phyloP scores from a whole-genome alignment of 35 echinoderm and acorn worm genomes.

The Patiria miniata region DNA sequence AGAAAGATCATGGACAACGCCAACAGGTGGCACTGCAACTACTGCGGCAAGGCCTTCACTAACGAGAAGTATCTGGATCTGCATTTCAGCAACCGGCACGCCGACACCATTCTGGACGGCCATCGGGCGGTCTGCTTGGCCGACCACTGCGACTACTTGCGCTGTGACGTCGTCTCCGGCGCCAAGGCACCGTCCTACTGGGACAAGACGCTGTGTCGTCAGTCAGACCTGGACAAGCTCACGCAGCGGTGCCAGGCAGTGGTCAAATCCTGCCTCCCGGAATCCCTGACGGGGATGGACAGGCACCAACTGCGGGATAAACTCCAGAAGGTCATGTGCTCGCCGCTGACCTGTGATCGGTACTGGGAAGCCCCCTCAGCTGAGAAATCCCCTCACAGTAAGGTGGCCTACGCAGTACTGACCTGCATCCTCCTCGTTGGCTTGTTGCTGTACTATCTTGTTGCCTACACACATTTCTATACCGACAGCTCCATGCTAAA shows the following conservation, averaged over 20 bases:
- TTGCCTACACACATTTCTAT: conserved; percentile 50
- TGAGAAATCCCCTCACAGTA: conserved; percentile 20
- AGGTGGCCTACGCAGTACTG: conserved; percentile 34
- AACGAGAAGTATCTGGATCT: conserved; percentile 61
- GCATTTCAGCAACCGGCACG: conserved; percentile 77
- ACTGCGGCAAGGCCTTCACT: conserved; percentile 85
- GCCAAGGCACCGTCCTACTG: conserved; percentile 60
- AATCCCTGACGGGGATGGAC: not conserved
- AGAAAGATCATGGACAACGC: conserved; percentile 45
- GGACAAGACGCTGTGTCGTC: conserved; percentile 77
- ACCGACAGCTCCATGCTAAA: not conserved
- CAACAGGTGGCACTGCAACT: conserved; percentile 81
- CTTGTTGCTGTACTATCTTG: conserved; percentile 42
- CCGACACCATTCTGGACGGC: conserved; percentile 18
- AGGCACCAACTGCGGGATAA: conserved; percentile 26
- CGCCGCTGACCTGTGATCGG: conserved; percentile 50
- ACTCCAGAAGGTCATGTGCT: conserved; percentile 42
- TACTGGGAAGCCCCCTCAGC: conserved; percentile 54
- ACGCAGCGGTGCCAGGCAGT: conserved; percentile 55
- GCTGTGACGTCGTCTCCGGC: conserved; percentile 72
- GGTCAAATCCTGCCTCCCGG: conserved; percentile 33
- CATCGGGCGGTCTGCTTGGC: conserved; percentile 51
- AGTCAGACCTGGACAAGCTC: conserved; percentile 49
- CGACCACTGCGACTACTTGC: conserved; percentile 76
- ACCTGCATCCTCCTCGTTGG: conserved; percentile 44